Conservation (phyloP, 2,888 invertebrate genomes). For the Byasa hedistus region DNA sequence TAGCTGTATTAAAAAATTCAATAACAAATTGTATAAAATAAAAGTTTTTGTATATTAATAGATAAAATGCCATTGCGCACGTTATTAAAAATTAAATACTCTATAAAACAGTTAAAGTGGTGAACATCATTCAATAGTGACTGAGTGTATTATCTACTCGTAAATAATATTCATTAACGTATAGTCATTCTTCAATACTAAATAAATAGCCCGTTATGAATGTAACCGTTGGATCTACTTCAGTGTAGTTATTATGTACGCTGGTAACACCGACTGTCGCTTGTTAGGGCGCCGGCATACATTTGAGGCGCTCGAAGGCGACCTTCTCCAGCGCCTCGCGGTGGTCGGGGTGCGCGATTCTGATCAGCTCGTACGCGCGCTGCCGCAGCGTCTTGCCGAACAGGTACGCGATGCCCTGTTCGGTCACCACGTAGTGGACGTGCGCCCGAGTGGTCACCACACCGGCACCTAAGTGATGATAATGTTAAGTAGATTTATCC, state of each 20-base stretch:
- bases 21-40: too few relatives aligned
- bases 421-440: slow-evolving; percentile 96
- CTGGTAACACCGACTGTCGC: slow-evolving; percentile 11
- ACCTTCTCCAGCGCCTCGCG: slow-evolving; percentile 90
- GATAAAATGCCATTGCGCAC: background rate
- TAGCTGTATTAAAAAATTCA: too few relatives aligned
- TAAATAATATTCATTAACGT: background rate
- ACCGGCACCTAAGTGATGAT: slow-evolving; percentile 86
- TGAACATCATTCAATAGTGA: background rate
- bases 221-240: background rate
- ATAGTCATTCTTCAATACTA: background rate
- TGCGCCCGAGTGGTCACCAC: slow-evolving; percentile 95
- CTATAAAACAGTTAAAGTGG: background rate
- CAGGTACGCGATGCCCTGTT: slow-evolving; percentile 92
- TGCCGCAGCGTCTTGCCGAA: slow-evolving; percentile 95
- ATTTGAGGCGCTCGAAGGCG: slow-evolving; percentile 90
- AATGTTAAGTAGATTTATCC: too few relatives aligned
- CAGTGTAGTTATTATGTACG: slow-evolving; percentile 7
- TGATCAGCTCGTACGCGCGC: slow-evolving; percentile 92
- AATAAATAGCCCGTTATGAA: background rate
- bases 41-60: background rate
- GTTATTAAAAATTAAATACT: background rate
- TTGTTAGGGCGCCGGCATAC: slow-evolving; percentile 83
- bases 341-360: slow-evolving; percentile 94
- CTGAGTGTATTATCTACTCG: background rate